A percentile compares a stretch with the other conserved stretches of the same genome.
Evolutionary conservation across 2,113 vertebrate genomes (phyloP).

Genomic region (Raja brachyura): DNA sequence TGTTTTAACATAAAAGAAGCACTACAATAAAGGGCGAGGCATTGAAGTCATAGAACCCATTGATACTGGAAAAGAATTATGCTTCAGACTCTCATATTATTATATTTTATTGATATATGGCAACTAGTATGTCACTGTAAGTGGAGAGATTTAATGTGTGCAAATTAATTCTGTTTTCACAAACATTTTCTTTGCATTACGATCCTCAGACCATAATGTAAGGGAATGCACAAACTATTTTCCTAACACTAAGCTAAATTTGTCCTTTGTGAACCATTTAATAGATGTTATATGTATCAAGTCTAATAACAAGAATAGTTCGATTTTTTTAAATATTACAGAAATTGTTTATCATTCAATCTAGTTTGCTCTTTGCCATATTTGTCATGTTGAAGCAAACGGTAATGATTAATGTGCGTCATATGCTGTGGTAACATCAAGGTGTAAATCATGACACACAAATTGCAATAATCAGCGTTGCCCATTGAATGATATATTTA

Average conservation of each 20-base stretch:
- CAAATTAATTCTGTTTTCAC: not conserved
- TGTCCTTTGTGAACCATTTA: not conserved
- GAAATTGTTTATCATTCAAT: not conserved
- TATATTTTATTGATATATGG: too few species aligned
- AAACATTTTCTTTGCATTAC: not conserved
- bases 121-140: too few species aligned
- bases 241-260: not conserved
- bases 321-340: too few species aligned
- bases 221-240: not conserved
- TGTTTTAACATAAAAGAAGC: too few species aligned
- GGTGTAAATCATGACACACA: not conserved
- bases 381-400: not conserved
- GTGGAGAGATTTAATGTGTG: not conserved
- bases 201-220: not conserved
- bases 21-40: too few species aligned
- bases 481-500: conserved; percentile 12
- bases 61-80: not conserved
- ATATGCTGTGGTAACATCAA: not conserved
- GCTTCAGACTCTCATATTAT: too few species aligned
- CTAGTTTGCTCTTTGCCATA: not conserved
- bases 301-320: not conserved
- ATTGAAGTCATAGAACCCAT: not conserved
- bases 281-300: not conserved
- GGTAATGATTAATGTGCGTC: not conserved
- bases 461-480: not conserved